Evolutionary conservation across 2,797 vertebrate species (phyloP).

Genomic region (Mus caroli): DNA sequence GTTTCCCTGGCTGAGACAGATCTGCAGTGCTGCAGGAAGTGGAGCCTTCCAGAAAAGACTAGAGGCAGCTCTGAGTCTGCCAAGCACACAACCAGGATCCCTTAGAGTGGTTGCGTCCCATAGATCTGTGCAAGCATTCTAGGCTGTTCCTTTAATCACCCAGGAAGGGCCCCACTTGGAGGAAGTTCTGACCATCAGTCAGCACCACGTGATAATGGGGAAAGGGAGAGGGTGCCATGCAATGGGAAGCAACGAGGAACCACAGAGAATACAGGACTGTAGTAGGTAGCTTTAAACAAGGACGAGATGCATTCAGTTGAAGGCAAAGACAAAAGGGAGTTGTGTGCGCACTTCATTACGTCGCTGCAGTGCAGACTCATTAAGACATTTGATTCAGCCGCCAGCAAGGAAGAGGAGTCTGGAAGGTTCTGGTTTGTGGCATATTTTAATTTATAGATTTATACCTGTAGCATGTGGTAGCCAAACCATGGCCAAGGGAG

Average conservation of each 20-base stretch:
- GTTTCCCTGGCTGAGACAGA: conserved; percentile 35
- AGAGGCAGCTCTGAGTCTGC: not conserved
- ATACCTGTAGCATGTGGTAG: not conserved
- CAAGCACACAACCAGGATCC: not conserved
- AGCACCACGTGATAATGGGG: not conserved
- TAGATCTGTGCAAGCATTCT: not conserved
- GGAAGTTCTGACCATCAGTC: not conserved
- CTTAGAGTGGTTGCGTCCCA: not conserved
- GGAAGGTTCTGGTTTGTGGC: not conserved
- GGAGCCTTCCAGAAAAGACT: not conserved
- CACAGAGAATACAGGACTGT: not conserved
- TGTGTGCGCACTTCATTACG: not conserved
- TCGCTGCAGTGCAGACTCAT: not conserved
- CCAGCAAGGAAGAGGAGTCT: not conserved
- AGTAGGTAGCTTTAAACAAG: not conserved
- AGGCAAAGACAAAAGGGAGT: not conserved
- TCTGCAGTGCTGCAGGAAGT: conserved; percentile 10
- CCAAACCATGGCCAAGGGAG: not conserved
- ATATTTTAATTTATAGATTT: conserved; percentile 44
- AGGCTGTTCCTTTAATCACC: not conserved
- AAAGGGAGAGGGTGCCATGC: not conserved
- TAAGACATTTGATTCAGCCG: conserved; percentile 12
- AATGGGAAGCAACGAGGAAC: not conserved
- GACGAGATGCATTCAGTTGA: not conserved
- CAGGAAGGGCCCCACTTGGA: not conserved